Evolutionary conservation across 2,797 vertebrate species (phyloP).

Genomic region (Rousettus madagascariensis): DNA sequence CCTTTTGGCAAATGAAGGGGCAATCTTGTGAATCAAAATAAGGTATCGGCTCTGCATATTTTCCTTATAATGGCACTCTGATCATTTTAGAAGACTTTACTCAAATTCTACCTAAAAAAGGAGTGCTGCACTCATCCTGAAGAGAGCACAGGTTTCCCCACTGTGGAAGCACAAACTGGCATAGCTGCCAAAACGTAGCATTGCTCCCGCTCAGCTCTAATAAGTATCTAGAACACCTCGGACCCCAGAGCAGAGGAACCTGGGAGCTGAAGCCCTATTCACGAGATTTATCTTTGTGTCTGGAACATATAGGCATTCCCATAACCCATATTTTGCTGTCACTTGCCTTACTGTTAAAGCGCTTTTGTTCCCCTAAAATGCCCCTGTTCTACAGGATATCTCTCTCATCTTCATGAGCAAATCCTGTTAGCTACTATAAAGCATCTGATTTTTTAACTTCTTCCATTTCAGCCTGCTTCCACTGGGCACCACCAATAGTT

Average conservation of each 20-base stretch:
- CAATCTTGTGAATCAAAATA: not conserved
- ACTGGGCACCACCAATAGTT: not conserved
- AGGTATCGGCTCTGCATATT: not conserved
- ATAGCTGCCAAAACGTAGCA: too few species aligned
- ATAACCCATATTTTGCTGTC: not conserved
- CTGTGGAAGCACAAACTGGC: not conserved
- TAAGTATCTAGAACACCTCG: not conserved
- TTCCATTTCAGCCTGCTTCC: not conserved
- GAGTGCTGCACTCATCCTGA: not conserved
- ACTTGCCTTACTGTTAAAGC: not conserved
- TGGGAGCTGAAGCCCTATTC: not conserved
- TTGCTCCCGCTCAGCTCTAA: not conserved
- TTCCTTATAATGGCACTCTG: not conserved
- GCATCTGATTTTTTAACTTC: not conserved
- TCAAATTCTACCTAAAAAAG: not conserved
- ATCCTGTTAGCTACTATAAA: not conserved
- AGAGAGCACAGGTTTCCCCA: not conserved
- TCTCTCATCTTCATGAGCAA: not conserved
- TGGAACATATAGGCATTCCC: not conserved
- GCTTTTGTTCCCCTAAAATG: not conserved
- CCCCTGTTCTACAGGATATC: not conserved
- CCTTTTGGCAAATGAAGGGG: not conserved
- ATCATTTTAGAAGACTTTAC: not conserved
- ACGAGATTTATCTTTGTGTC: not conserved
- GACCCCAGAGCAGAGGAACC: not conserved